These are phyloP conservation scores for Chloroclysta siterata DNA, from an alignment of 2,888 invertebrate genomes.

Conservation along the genomic window DNA sequence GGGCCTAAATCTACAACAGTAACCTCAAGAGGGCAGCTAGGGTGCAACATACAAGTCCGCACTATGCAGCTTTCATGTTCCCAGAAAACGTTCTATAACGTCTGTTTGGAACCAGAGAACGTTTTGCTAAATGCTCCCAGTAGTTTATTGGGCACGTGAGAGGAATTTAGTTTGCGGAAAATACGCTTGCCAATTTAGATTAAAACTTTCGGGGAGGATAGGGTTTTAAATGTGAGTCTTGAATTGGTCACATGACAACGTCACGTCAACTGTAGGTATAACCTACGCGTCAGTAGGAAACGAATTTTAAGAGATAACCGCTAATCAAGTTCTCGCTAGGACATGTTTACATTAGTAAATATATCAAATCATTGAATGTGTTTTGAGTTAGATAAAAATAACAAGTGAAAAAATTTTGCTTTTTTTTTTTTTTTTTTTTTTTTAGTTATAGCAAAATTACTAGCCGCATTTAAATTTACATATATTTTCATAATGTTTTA, in stretches of 20 bases:
- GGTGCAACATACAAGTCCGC: neutral
- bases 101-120: constrained; percentile 66
- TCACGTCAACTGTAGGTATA: no score
- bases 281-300: no score
- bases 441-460: no score
- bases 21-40: neutral
- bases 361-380: no score
- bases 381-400: no score
- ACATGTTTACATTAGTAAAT: no score
- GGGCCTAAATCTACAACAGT: neutral
- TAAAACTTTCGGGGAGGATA: constrained; percentile 11
- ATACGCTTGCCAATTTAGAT: constrained; percentile 48
- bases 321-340: no score
- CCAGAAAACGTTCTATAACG: constrained; percentile 33
- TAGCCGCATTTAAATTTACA: no score
- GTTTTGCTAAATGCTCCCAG: constrained; percentile 68
- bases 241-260: neutral
- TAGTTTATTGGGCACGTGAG: constrained; percentile 78
- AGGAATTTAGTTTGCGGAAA: constrained; percentile 65
- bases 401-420: no score
- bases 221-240: constrained; percentile 1
- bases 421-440: no score
- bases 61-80: constrained; percentile 25
- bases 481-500: no score
- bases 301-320: no score